A percentile compares a stretch with the other conserved stretches of the same genome.
These are phyloP conservation scores for Aleiodes sp. DNA, from an alignment of 1,140 invertebrate genomes.

Conservation along the genomic window DNA sequence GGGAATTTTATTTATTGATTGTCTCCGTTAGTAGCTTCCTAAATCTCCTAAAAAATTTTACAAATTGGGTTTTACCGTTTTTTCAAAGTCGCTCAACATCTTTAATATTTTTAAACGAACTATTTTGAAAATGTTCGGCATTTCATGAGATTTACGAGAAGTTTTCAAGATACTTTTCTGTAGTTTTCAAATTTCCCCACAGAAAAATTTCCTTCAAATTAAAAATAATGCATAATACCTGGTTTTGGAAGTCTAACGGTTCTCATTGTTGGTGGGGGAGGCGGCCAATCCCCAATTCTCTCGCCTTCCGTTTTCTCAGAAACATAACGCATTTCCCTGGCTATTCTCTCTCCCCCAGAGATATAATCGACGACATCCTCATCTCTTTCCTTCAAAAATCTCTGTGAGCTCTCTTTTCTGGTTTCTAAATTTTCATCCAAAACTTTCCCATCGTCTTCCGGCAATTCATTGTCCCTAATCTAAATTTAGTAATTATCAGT, in stretches of 20 bases:
- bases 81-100: too few species aligned
- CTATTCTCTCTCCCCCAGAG: slow-evolving; percentile 76
- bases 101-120: too few species aligned
- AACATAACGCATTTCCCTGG: slow-evolving; percentile 79
- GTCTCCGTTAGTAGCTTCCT: too few species aligned
- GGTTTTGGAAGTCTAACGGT: slow-evolving; percentile 50
- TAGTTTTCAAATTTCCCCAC: too few species aligned
- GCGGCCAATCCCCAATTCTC: slow-evolving; percentile 59
- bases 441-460: slow-evolving; percentile 71
- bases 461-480: slow-evolving; percentile 79
- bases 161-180: too few species aligned
- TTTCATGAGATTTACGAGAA: too few species aligned
- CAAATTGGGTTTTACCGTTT: too few species aligned
- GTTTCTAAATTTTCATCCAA: slow-evolving; percentile 62
- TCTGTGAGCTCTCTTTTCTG: slow-evolving; percentile 69
- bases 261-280: slow-evolving; percentile 48
- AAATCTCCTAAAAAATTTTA: too few species aligned
- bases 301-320: slow-evolving; percentile 80
- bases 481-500: slow-evolving; percentile 37
- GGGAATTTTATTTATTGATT: too few species aligned
- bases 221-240: slow-evolving; percentile 23
- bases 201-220: too few species aligned
- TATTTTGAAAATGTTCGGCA: too few species aligned
- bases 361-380: slow-evolving; percentile 81
- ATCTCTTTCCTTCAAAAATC: slow-evolving; percentile 64